A percentile compares a stretch with the other conserved stretches of the same genome.
These are phyloP conservation scores for Emydocephalus ijimae DNA, from an alignment of 2,113 vertebrate genomes.

Conservation along the genomic window DNA sequence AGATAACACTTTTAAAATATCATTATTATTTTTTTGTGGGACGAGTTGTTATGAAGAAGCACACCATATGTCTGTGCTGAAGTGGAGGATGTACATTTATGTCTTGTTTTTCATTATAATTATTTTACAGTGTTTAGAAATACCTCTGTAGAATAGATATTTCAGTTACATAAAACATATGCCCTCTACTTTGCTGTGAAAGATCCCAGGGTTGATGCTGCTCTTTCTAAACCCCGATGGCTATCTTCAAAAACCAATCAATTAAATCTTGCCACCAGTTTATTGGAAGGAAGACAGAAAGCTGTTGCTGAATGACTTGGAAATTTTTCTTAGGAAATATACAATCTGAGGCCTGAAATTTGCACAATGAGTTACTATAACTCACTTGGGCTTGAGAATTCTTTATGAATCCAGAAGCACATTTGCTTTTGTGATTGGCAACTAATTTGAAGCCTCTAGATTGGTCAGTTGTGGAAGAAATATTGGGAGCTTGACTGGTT, in stretches of 20 bases:
- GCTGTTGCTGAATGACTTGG: neutral
- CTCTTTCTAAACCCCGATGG: neutral
- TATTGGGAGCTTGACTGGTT: neutral
- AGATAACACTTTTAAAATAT: slow-evolving; percentile 2
- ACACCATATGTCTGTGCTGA: neutral
- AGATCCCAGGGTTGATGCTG: neutral
- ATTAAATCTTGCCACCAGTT: slow-evolving; percentile 4
- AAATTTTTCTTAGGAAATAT: neutral
- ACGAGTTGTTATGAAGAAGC: slow-evolving; percentile 18
- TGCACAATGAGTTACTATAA: neutral
- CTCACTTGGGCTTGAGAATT: neutral
- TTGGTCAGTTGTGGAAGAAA: neutral
- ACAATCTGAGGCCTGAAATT: neutral
- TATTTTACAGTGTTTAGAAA: slow-evolving; percentile 21
- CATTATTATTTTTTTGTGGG: slow-evolving; percentile 23
- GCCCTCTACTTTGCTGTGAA: slow-evolving; percentile 17
- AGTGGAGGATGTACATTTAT: slow-evolving; percentile 14
- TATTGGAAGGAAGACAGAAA: neutral
- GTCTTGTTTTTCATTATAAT: neutral
- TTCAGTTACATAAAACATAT: slow-evolving; percentile 42
- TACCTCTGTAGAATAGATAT: slow-evolving; percentile 4
- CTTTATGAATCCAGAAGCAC: neutral
- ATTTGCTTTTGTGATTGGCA: neutral
- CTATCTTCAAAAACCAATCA: neutral
- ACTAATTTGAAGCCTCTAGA: neutral